These are phyloP conservation scores for Diarsia dahlii DNA, from an alignment of 2,888 invertebrate genomes.

Conservation along the genomic window DNA sequence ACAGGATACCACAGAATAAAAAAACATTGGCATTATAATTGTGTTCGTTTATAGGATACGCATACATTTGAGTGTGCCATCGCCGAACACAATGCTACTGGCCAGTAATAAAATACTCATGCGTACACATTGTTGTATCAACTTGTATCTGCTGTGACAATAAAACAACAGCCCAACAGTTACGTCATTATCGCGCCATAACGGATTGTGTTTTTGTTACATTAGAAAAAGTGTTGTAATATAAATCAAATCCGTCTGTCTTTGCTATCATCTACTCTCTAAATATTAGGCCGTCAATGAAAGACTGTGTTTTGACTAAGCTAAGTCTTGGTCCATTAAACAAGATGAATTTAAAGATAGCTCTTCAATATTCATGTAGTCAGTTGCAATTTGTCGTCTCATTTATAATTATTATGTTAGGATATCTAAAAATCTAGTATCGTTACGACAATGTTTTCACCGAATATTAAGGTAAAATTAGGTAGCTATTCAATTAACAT, in stretches of 20 bases:
- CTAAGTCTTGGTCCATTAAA: constrained; percentile 16
- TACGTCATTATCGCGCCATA: constrained; percentile 71
- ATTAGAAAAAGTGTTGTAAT: constrained; percentile 56
- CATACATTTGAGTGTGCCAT: constrained; percentile 51
- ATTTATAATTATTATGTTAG: too few species aligned
- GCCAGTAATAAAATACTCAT: constrained; percentile 74
- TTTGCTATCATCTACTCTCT: constrained; percentile 41
- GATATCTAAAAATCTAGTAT: background rate
- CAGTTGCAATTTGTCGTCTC: too few species aligned
- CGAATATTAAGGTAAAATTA: constrained; percentile 7
- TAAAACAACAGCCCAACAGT: constrained; percentile 61
- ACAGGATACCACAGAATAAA: constrained; percentile 44
- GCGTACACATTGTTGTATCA: constrained; percentile 70
- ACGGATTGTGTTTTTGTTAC: constrained; percentile 58
- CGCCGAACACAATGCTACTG: constrained; percentile 71
- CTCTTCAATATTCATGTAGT: constrained; percentile 28
- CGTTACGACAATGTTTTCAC: constrained; percentile 4
- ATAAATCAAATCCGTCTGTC: constrained; percentile 36
- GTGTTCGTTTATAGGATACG: constrained; percentile 27
- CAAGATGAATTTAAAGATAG: constrained; percentile 28
- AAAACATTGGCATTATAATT: constrained; percentile 41
- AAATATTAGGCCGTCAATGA: constrained; percentile 28
- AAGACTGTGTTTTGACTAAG: constrained; percentile 14
- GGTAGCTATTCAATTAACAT: background rate
- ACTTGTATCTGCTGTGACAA: constrained; percentile 60